Percentiles rank a stretch among this genome's conserved stretches.
Conservation (phyloP, 2,888 invertebrate genomes). For the Hyalella azteca region DNA sequence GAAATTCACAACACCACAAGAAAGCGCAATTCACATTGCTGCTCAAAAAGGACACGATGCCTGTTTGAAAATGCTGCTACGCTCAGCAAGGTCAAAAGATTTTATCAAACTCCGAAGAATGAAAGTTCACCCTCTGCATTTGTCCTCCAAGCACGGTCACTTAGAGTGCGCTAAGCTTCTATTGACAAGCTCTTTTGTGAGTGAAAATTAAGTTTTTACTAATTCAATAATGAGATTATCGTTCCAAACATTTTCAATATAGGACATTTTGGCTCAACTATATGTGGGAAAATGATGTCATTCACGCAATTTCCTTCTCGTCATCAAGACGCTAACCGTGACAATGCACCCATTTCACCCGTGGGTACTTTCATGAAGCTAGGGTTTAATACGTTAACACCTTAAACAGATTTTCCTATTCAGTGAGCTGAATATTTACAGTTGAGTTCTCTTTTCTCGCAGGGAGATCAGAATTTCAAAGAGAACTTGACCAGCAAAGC, state of each 20-base stretch:
- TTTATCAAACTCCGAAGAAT: neutral
- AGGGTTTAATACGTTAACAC: neutral
- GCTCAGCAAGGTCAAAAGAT: neutral
- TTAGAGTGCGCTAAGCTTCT: constrained; percentile 45
- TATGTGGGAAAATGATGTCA: neutral
- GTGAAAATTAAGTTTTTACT: neutral
- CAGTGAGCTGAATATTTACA: too few species aligned
- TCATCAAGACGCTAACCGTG: neutral
- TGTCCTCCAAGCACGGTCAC: constrained; percentile 51
- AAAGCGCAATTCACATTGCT: neutral
- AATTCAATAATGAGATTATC: neutral
- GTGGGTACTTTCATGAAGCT: too few species aligned
- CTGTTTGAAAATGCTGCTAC: neutral
- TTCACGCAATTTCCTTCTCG: neutral
- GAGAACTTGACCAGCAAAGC: neutral
- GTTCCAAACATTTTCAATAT: neutral
- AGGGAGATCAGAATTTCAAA: neutral
- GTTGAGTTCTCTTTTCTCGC: neutral
- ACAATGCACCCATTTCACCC: too few species aligned
- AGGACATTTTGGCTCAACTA: neutral
- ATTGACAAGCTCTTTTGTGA: neutral
- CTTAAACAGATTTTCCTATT: neutral
- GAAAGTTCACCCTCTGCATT: constrained; percentile 43
- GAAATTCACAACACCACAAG: too few species aligned
- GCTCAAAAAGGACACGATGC: neutral